Base-by-base conservation (phyloP, 2,888 invertebrate genomes). In the Dynastes grantii region DNA sequence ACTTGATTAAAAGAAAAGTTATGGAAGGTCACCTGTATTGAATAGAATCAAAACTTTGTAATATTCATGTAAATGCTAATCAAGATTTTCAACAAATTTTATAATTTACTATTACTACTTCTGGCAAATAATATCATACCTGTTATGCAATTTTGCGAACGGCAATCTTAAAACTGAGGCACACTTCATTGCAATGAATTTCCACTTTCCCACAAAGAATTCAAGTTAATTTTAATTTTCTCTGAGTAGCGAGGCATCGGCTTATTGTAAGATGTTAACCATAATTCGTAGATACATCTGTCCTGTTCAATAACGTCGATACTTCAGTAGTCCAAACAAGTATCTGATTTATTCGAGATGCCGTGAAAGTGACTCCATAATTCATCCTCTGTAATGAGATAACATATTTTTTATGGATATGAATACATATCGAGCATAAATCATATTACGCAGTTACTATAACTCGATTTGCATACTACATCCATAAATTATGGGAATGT, bases 381-480 rank as follows among this genome's bases (percentile, higher is more conserved):
- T 68, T 79, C 77, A 79, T 79, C 79, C 68, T 61, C 75, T 63
- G 77, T 78, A 79, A 75, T 78, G 77, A 79, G 75, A 75, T 77
- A 63, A 78, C 78, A 71, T 64, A 76, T 73, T 81, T 78, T 70
- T 77, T 51, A 70, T 78, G 80, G 55, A 61, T 61, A 75, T 49
- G 40, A 75, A 75, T 75, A n/a, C 40, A 75, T 75, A 61, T 27
- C 13, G 77, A 77, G 77, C 45, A 49, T 80, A 81, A 77, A 77
- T 77, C 77, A 77, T 55, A 68, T 61, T 73, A 73, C 65, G 27
- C 75, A 65, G 79, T 76, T 80, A 78, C 76, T 76, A 79, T 77
- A 78, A 78, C 55, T 73, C 75, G 79, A 82, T 82, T 82, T 80
- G 82, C 82, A 82, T 82, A 78, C 78, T 70, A 73, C 73, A 80